Evolutionary conservation across 2,113 vertebrate genomes (phyloP).

Genomic region (Lathamus discolor): DNA sequence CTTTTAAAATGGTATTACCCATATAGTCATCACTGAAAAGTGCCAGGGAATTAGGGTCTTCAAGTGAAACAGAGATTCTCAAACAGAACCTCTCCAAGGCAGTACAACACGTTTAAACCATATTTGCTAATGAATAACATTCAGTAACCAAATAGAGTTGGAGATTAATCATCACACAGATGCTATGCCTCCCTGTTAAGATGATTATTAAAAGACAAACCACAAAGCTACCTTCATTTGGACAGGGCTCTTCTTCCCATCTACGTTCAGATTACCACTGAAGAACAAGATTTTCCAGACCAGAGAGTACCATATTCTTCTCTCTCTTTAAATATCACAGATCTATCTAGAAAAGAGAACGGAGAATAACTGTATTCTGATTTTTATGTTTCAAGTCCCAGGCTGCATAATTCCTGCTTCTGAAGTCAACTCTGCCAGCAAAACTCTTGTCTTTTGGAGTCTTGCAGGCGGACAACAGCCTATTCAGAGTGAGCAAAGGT

Average conservation of each 20-base stretch:
- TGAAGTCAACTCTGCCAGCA: background rate
- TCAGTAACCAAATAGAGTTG: background rate
- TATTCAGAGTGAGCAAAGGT: background rate
- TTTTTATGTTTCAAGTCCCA: background rate
- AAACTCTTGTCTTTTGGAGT: background rate
- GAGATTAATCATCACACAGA: slow-evolving; percentile 12
- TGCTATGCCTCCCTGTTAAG: background rate
- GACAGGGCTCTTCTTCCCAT: background rate
- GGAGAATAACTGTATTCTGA: background rate
- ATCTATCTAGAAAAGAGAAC: background rate
- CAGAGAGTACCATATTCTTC: background rate
- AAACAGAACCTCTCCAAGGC: background rate
- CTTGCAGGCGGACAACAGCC: background rate
- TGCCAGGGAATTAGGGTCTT: background rate
- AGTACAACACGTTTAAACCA: background rate
- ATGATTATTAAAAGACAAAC: background rate
- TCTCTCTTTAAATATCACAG: background rate
- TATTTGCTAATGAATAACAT: background rate
- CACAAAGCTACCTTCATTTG: background rate
- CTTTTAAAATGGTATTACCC: background rate
- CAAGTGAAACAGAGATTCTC: background rate
- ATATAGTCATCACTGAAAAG: background rate
- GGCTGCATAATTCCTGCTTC: background rate
- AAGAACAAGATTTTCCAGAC: background rate
- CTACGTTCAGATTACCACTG: background rate